phyloP scores from a whole-genome alignment of 1,140 invertebrate genomes.

The Trissolcus basalis region DNA sequence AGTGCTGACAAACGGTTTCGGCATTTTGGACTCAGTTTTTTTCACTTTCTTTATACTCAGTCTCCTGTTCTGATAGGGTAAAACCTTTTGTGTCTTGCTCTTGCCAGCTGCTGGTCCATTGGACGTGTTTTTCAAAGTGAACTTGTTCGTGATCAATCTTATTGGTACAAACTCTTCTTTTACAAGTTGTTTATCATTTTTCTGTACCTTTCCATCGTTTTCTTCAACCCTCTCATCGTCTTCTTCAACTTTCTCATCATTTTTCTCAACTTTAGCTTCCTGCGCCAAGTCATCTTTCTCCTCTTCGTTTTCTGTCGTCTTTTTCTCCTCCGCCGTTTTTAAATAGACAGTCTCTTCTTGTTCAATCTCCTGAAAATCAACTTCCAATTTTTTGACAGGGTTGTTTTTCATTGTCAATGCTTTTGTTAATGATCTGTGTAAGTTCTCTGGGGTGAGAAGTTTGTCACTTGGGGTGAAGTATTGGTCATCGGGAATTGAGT shows the following conservation, averaged over 20 bases:
- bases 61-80: constrained; percentile 34
- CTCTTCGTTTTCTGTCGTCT: too few species aligned
- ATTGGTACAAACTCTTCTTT: constrained; percentile 16
- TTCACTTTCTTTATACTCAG: constrained; percentile 17
- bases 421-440: constrained; percentile 21
- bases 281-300: too few species aligned
- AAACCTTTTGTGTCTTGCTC: constrained; percentile 24
- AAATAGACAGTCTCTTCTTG: constrained; percentile 7
- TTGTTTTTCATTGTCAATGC: constrained; percentile 12
- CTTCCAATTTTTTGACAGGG: constrained; percentile 26
- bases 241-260: constrained; percentile 7
- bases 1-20: constrained; percentile 67
- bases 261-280: not conserved
- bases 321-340: too few species aligned
- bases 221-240: not conserved
- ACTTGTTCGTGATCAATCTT: constrained; percentile 8
- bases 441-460: constrained; percentile 12
- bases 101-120: not conserved
- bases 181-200: constrained; percentile 3
- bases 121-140: constrained; percentile 14
- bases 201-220: not conserved
- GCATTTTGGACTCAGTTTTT: constrained; percentile 8
- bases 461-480: constrained; percentile 52
- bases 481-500: constrained; percentile 18
- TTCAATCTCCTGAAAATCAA: constrained; percentile 10